Percentiles rank a stretch among this genome's conserved stretches.
Conservation (phyloP, 2,113 vertebrate species). For the Misgurnus mizolepis region DNA sequence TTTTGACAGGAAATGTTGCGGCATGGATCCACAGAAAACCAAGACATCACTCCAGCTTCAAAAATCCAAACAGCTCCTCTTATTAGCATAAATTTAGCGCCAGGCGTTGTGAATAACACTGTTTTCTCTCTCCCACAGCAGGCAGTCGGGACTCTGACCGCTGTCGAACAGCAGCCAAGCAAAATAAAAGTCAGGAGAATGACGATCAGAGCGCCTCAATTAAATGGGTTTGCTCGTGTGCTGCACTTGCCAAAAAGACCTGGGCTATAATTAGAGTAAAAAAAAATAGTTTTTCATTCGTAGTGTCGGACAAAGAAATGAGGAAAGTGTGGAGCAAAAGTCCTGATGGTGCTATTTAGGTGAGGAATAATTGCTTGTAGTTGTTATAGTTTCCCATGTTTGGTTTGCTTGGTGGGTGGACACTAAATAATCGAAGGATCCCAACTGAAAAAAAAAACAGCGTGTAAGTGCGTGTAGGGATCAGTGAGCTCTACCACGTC, state of each 20-base stretch:
- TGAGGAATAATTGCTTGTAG: not conserved
- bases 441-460: not conserved
- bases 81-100: slow-evolving; percentile 70
- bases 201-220: slow-evolving; percentile 68
- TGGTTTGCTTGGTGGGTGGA: not conserved
- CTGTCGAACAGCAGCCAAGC: slow-evolving; percentile 66
- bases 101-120: slow-evolving; percentile 65
- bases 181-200: slow-evolving; percentile 67
- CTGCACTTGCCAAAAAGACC: slow-evolving; percentile 55
- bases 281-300: slow-evolving; percentile 53
- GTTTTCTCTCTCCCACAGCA: slow-evolving; percentile 61
- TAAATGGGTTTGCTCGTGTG: slow-evolving; percentile 64
- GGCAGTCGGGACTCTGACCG: slow-evolving; percentile 62
- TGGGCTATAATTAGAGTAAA: slow-evolving; percentile 65
- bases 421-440: not conserved
- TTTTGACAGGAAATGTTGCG: slow-evolving; percentile 41
- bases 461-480: not conserved
- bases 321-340: not conserved
- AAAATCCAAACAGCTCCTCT: slow-evolving; percentile 58
- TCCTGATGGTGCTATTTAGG: not conserved
- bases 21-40: slow-evolving; percentile 44
- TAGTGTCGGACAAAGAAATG: slow-evolving; percentile 19
- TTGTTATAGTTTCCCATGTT: not conserved
- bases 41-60: slow-evolving; percentile 67
- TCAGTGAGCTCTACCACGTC: not conserved